phyloP scores from a whole-genome alignment of 1,140 invertebrate genomes.

The Ectropis grisescens region DNA sequence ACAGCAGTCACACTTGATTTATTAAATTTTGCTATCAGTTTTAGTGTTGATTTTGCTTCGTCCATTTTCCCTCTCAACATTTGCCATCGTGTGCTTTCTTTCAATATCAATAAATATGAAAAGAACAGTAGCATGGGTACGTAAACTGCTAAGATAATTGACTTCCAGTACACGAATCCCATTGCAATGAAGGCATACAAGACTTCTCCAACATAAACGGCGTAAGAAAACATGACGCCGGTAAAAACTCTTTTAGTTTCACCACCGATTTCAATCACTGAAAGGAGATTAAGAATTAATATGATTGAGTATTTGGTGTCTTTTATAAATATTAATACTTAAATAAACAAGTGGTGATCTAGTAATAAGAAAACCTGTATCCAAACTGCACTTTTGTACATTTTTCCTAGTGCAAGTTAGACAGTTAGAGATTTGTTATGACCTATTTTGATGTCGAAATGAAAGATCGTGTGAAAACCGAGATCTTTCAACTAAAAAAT shows the following conservation, averaged over 20 bases:
- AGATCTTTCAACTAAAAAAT: too few species aligned
- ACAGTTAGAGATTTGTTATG: too few species aligned
- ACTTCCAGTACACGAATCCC: constrained; percentile 42
- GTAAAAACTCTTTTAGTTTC: constrained; percentile 7
- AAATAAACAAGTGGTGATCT: too few species aligned
- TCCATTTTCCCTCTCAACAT: constrained; percentile 34
- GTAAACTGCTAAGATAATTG: constrained; percentile 33
- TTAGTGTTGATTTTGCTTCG: constrained; percentile 35
- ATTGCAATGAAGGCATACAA: constrained; percentile 35
- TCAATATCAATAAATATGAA: constrained; percentile 26
- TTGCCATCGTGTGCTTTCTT: constrained; percentile 50
- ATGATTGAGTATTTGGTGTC: background rate
- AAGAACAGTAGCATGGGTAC: constrained; percentile 34
- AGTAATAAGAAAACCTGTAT: too few species aligned
- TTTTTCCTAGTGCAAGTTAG: too few species aligned
- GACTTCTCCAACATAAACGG: constrained; percentile 10
- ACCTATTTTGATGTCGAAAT: too few species aligned
- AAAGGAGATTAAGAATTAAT: constrained; percentile 4
- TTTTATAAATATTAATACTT: too few species aligned
- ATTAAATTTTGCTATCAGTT: constrained; percentile 31
- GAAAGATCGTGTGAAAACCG: too few species aligned
- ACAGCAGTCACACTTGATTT: constrained; percentile 25
- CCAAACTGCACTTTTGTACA: too few species aligned
- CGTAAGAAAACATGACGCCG: constrained; percentile 8
- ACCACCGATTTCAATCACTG: constrained; percentile 12